These are phyloP conservation scores for Pipistrellus pygmaeus DNA, from an alignment of 2,797 vertebrate genomes.

Conservation along the genomic window DNA sequence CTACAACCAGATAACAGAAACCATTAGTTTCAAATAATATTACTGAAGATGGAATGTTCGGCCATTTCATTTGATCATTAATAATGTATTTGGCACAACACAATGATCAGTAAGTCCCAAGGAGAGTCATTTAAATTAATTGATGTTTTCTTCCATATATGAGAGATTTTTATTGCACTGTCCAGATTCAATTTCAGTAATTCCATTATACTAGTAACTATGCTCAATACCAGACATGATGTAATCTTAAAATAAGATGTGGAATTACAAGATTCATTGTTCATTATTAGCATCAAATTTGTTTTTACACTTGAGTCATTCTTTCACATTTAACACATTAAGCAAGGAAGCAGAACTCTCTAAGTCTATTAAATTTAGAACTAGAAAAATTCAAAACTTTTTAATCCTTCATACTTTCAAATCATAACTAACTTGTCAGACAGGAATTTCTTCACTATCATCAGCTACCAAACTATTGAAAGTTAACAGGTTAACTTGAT, in stretches of 20 bases:
- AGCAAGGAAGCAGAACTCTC: constrained; percentile 41
- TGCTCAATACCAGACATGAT: background rate
- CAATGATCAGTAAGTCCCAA: background rate
- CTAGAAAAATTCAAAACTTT: constrained; percentile 28
- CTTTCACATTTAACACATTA: constrained; percentile 58
- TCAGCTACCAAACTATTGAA: background rate
- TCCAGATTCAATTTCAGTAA: constrained; percentile 41
- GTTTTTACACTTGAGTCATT: constrained; percentile 41
- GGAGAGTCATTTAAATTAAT: constrained; percentile 54
- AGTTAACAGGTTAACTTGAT: background rate
- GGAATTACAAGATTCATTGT: background rate
- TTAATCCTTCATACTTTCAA: constrained; percentile 45
- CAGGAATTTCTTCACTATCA: constrained; percentile 40
- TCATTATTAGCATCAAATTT: constrained; percentile 27
- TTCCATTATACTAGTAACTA: background rate
- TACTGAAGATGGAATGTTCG: background rate
- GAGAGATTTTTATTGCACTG: background rate
- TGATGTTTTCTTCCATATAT: constrained; percentile 45
- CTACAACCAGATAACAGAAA: background rate
- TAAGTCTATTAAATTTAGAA: constrained; percentile 55
- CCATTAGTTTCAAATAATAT: background rate
- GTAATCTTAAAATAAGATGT: constrained; percentile 35
- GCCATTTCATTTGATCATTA: constrained; percentile 20
- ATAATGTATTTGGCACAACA: background rate
- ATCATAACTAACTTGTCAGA: constrained; percentile 12